Evolutionary conservation across 2,888 invertebrate genomes (phyloP), one percentile per base, ranked within the genome.

Genomic region (Pammene aurita): DNA sequence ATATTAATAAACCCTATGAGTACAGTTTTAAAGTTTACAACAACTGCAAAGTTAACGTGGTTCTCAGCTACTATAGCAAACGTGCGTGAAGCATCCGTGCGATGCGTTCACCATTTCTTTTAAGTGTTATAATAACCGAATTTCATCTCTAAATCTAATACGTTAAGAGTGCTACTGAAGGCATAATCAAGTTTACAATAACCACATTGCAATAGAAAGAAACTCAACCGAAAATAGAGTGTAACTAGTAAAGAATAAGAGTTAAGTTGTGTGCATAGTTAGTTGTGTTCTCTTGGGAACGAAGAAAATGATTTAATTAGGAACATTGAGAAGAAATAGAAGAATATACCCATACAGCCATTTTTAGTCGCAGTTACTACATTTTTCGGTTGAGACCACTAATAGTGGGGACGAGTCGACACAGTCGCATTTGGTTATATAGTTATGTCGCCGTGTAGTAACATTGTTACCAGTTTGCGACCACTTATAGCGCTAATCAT

Each of bases 231-330:
- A 63, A 41, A 60, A 55, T 50, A 0, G 9, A 55, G 54, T 44
- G 14, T 63, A 64, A 16, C 0, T 0, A 0, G 6, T 14, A 38
- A 1, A 7, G 0, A 35, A 56, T 64, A 64, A 42, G 60, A 18
- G 58, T 13, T 11, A 1, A 14, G n/a, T 11, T 10, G n/a, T 6
- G 5, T n/a, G 65, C 14, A 54, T 13, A 7, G 1, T n/a, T 65
- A 35, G 11, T 35, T n/a, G 13, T 38, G 38, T 65, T 18, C 9
- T 61, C 46, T 61, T 55, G 35, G 60, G 16, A 54, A 60, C 61
- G 55, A 55, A 69, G 69, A 69, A 69, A 68, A 69, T 69, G 48
- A 69, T 69, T 69, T 69, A 69, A 69, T 69, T 69, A 69, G 60
- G 58, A 69, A 65, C 69, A 69, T 68, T 69, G 68, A 46, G 60